phyloP scores from a whole-genome alignment of 2,113 vertebrate species.

The pig (Sus scrofa) region DNA sequence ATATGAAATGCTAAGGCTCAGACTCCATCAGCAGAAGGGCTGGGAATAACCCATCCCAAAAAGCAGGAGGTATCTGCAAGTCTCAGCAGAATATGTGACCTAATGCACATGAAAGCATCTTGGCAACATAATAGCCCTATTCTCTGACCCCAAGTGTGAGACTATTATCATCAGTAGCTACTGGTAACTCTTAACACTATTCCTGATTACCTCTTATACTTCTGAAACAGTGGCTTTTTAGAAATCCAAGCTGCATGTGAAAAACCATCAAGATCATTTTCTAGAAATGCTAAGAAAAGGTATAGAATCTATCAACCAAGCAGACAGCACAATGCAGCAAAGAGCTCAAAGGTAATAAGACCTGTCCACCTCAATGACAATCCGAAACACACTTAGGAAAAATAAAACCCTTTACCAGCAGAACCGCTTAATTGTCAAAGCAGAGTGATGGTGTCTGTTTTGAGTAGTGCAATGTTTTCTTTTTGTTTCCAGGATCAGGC shows the following conservation, averaged over 20 bases:
- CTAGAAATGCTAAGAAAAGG: conserved; percentile 32
- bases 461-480: not conserved
- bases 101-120: not conserved
- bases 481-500: conserved; percentile 35
- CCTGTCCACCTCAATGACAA: not conserved
- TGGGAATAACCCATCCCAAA: not conserved
- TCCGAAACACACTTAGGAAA: conserved; percentile 54
- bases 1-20: not conserved
- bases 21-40: not conserved
- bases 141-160: not conserved
- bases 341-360: conserved; percentile 40
- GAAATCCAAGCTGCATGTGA: not conserved
- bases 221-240: conserved; percentile 10
- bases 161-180: not conserved
- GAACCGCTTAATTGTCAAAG: conserved; percentile 50
- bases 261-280: conserved; percentile 60
- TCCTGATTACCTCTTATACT: not conserved
- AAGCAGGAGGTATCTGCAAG: not conserved
- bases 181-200: not conserved
- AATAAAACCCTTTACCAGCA: conserved; percentile 3
- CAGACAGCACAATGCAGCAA: conserved; percentile 34
- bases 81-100: not conserved
- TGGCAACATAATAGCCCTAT: not conserved
- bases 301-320: not conserved
- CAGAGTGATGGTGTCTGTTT: conserved; percentile 1